Evolutionary conservation across 2,888 invertebrate species (phyloP).

Genomic region (Tetranychus piercei): DNA sequence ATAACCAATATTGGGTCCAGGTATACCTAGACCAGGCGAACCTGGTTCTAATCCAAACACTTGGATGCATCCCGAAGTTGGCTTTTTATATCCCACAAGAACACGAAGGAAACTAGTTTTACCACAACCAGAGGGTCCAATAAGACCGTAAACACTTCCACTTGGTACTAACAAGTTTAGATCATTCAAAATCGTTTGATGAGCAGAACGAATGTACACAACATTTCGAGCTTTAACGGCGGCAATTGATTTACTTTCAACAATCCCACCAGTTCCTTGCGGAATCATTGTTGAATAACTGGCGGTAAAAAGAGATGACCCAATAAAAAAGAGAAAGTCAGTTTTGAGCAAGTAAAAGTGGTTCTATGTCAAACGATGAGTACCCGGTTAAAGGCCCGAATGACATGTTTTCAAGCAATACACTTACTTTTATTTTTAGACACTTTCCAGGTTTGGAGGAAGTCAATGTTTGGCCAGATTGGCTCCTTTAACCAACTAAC

Average conservation of each 20-base stretch:
- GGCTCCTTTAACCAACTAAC: not conserved
- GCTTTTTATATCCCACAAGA: conserved; percentile 15
- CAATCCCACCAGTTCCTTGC: too few species aligned
- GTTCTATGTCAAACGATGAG: too few species aligned
- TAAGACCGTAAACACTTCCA: conserved; percentile 18
- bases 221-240: conserved; percentile 2
- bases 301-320: too few species aligned
- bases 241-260: not conserved
- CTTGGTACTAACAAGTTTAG: conserved; percentile 2
- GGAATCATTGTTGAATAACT: too few species aligned
- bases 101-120: conserved; percentile 19
- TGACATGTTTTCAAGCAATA: too few species aligned
- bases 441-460: too few species aligned
- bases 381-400: too few species aligned
- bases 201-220: not conserved
- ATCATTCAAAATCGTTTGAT: not conserved
- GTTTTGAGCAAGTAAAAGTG: too few species aligned
- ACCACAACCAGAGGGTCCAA: conserved; percentile 20
- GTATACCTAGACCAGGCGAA: conserved; percentile 6
- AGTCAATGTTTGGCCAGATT: too few species aligned
- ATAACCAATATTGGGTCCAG: conserved; percentile 17
- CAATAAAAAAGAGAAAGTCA: too few species aligned
- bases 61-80: conserved; percentile 11
- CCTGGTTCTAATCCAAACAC: conserved; percentile 18
- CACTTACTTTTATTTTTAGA: too few species aligned